A percentile compares a stretch with the other conserved stretches of the same genome.
Conservation (phyloP, 2,113 vertebrate species). For the Daphoenositta chrysoptera region DNA sequence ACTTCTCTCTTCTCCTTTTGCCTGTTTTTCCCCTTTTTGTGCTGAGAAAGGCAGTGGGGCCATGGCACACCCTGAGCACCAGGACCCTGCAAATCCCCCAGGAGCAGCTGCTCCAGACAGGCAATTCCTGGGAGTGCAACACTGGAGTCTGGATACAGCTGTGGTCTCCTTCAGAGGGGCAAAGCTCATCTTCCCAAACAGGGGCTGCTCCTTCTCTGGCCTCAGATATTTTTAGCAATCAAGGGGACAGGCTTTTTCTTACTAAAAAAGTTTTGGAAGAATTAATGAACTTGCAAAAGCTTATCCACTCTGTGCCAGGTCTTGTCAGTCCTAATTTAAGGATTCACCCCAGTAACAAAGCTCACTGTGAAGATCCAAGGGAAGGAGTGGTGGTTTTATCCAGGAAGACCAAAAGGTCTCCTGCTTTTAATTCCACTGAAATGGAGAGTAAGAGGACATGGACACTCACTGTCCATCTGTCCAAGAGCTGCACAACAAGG, state of each 20-base stretch:
- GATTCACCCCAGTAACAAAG: not conserved
- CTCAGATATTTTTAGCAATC: not conserved
- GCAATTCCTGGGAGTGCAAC: not conserved
- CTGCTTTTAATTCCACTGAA: not conserved
- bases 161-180: not conserved
- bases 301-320: not conserved
- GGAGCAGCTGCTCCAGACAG: not conserved
- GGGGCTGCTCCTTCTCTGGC: not conserved
- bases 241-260: not conserved
- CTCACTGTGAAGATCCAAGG: not conserved
- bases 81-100: accelerated
- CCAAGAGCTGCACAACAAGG: not conserved
- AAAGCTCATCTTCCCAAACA: accelerated
- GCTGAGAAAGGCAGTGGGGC: accelerated
- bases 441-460: not conserved
- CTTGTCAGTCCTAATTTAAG: not conserved
- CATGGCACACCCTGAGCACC: not conserved
- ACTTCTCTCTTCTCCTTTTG: not conserved
- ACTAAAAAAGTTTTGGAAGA: not conserved
- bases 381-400: not conserved
- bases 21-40: accelerated
- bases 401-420: not conserved
- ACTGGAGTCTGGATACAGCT: not conserved
- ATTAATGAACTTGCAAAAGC: not conserved
- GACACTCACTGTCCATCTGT: not conserved